These are phyloP conservation scores for Mesitornis unicolor DNA, from an alignment of 2,113 vertebrate genomes.

Conservation along the genomic window DNA sequence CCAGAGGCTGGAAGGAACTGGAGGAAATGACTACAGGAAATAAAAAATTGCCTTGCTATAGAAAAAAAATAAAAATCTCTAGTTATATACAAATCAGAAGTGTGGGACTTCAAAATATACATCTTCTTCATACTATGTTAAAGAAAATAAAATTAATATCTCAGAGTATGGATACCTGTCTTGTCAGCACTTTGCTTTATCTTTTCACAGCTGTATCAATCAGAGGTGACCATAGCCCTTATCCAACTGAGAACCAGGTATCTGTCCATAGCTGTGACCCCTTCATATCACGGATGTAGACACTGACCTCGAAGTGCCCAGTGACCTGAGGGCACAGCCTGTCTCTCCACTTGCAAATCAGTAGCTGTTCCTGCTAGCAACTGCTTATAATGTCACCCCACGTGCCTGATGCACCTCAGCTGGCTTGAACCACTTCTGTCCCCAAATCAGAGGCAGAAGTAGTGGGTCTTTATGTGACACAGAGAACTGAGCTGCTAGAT, in stretches of 20 bases:
- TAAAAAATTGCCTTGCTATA: neutral
- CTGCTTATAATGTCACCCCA: neutral
- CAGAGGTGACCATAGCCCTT: neutral
- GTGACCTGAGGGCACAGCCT: neutral
- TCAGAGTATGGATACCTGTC: neutral
- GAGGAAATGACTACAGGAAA: constrained; percentile 70
- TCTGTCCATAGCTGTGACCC: neutral
- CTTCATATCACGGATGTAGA: neutral
- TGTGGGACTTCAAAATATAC: neutral
- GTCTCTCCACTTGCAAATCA: neutral
- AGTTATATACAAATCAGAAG: constrained; percentile 1
- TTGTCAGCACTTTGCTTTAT: neutral
- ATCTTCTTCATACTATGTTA: neutral
- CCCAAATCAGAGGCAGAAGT: neutral
- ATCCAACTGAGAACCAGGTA: neutral
- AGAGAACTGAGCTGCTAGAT: neutral
- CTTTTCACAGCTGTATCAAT: neutral
- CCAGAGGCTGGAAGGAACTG: neutral
- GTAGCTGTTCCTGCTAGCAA: neutral
- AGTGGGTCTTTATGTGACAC: neutral
- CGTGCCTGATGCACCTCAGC: neutral
- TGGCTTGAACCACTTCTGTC: neutral
- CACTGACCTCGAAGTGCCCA: neutral
- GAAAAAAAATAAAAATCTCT: too few relatives aligned
- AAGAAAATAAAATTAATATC: neutral